Conservation (phyloP, 2,113 vertebrate genomes). For the Laticauda laticaudata region DNA sequence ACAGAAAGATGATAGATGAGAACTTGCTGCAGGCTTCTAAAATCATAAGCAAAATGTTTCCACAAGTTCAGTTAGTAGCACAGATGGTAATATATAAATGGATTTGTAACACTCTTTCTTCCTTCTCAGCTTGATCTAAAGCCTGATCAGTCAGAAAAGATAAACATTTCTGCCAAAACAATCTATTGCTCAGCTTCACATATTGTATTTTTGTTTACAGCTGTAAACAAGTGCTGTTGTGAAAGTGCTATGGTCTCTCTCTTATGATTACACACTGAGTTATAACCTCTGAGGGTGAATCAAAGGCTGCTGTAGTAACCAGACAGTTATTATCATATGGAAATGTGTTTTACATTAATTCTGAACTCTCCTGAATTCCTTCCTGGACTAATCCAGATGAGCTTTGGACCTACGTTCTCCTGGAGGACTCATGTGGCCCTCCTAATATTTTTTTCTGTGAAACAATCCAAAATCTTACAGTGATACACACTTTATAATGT, state of each 20-base stretch:
- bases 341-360: neutral
- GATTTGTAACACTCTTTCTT: neutral
- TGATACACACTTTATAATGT: constrained; percentile 32
- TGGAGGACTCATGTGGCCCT: neutral
- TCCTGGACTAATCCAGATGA: neutral
- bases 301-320: neutral
- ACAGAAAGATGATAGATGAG: neutral
- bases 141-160: neutral
- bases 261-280: neutral
- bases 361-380: neutral
- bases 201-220: neutral
- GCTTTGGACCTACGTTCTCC: neutral
- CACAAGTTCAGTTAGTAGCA: neutral
- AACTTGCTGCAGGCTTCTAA: neutral
- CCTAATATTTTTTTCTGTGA: neutral
- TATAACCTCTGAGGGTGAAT: neutral
- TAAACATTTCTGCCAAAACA: neutral
- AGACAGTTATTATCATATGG: neutral
- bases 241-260: neutral
- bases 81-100: neutral
- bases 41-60: constrained; percentile 1
- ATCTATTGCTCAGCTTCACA: neutral
- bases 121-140: neutral
- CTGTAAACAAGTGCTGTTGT: neutral
- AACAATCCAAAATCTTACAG: constrained; percentile 6